phyloP scores from a whole-genome alignment of 2,888 invertebrate genomes.

The Acronicta psi region DNA sequence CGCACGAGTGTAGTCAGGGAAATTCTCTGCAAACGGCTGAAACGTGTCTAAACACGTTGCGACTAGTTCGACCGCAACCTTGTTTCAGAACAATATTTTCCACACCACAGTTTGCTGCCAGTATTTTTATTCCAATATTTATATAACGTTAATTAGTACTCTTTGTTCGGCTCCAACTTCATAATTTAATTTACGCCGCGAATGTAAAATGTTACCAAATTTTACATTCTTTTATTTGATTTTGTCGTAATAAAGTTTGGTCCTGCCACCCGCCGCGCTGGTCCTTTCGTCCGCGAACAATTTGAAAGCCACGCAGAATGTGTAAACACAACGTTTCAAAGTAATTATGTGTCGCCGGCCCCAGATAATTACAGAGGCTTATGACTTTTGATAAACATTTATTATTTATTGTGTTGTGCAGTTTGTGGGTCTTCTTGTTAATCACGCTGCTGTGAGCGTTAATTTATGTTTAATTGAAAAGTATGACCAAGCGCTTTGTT shows the following conservation, averaged over 20 bases:
- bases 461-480: constrained; percentile 23
- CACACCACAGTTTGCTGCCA: not conserved
- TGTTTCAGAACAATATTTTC: not conserved
- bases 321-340: constrained; percentile 10
- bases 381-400: constrained; percentile 25
- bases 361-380: constrained; percentile 20
- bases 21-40: not conserved
- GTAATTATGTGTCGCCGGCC: constrained; percentile 13
- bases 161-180: constrained; percentile 36
- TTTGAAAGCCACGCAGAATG: not conserved
- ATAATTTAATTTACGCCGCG: constrained; percentile 37
- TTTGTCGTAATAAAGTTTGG: constrained; percentile 32
- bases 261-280: not conserved
- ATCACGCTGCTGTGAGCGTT: constrained; percentile 11
- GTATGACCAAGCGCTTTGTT: not conserved
- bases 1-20: not conserved
- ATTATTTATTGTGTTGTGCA: constrained; percentile 20
- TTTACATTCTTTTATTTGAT: constrained; percentile 48
- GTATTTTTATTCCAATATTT: constrained; percentile 16
- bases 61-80: not conserved
- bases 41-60: not conserved
- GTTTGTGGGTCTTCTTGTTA: constrained; percentile 9
- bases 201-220: constrained; percentile 26
- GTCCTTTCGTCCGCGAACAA: not conserved
- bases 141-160: constrained; percentile 31